Evolutionary conservation across 2,888 invertebrate species (phyloP).

Genomic region (Ichneumoninae sp.): DNA sequence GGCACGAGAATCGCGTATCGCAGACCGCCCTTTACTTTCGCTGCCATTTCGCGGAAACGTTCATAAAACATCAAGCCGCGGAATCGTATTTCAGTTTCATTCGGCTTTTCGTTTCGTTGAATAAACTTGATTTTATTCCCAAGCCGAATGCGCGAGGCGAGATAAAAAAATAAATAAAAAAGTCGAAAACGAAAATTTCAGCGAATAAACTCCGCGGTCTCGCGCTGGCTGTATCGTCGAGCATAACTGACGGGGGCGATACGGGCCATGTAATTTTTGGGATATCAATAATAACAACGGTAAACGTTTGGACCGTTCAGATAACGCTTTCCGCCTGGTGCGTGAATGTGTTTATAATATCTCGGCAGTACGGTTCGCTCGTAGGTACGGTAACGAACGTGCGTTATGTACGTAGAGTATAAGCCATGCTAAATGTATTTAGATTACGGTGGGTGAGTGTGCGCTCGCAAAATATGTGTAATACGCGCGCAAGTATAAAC

Average conservation of each 20-base stretch:
- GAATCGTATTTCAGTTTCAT: not conserved
- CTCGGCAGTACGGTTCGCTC: not conserved
- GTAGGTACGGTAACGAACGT: not conserved
- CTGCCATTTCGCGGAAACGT: not conserved
- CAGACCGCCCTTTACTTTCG: not conserved
- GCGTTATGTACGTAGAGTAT: not conserved
- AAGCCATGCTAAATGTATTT: constrained; percentile 11
- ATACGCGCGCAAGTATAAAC: constrained; percentile 5
- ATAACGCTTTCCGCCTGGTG: constrained; percentile 10
- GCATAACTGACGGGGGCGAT: constrained; percentile 10
- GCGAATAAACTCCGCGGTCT: constrained; percentile 22
- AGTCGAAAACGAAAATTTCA: constrained; percentile 4
- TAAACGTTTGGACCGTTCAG: constrained; percentile 33
- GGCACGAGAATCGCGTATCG: not conserved
- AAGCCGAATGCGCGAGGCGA: not conserved
- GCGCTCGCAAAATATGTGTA: not conserved
- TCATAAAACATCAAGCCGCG: not conserved
- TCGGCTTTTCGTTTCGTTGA: not conserved
- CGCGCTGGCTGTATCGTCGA: constrained; percentile 3
- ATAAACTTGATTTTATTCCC: constrained; percentile 8
- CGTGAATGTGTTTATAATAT: constrained; percentile 7
- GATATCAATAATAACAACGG: constrained; percentile 40
- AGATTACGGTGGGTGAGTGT: not conserved
- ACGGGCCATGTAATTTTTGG: constrained; percentile 41
- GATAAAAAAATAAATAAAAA: constrained; percentile 15